phyloP scores from a whole-genome alignment of 2,888 invertebrate genomes.

The Ophion slaviceki region DNA sequence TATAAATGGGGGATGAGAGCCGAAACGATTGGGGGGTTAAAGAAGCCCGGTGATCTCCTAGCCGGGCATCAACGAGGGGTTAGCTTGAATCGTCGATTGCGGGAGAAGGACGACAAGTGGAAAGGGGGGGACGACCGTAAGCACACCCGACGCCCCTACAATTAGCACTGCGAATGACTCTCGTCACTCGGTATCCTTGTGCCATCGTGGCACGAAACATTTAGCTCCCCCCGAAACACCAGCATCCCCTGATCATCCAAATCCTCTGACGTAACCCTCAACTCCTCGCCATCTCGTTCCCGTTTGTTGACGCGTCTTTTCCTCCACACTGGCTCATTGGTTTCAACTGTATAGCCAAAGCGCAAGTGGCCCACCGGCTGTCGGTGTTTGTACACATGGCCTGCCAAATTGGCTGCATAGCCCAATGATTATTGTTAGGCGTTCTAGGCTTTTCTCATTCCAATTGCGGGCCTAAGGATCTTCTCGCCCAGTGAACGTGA shows the following conservation, averaged over 20 bases:
- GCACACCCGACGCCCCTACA: conserved; percentile 78
- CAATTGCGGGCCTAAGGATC: not conserved
- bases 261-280: conserved; percentile 28
- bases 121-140: conserved; percentile 34
- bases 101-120: conserved; percentile 8
- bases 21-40: conserved; percentile 65
- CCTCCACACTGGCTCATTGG: conserved; percentile 39
- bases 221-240: conserved; percentile 37
- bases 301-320: conserved; percentile 44
- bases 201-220: conserved; percentile 32
- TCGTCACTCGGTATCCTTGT: conserved; percentile 54
- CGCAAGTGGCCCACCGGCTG: conserved; percentile 76
- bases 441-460: conserved; percentile 33
- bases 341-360: conserved; percentile 46
- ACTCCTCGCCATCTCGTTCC: conserved; percentile 31
- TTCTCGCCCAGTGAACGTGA: not conserved
- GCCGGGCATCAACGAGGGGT: conserved; percentile 27
- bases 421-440: conserved; percentile 26
- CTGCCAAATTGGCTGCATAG: conserved; percentile 63
- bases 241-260: conserved; percentile 30
- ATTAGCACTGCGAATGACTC: conserved; percentile 80
- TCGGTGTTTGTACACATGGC: conserved; percentile 83
- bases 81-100: conserved; percentile 52
- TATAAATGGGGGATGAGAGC: conserved; percentile 38
- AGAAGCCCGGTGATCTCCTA: conserved; percentile 38